These are phyloP conservation scores for Microcebus jonahi DNA, from an alignment of 2,113 vertebrate genomes.

Conservation along the genomic window DNA sequence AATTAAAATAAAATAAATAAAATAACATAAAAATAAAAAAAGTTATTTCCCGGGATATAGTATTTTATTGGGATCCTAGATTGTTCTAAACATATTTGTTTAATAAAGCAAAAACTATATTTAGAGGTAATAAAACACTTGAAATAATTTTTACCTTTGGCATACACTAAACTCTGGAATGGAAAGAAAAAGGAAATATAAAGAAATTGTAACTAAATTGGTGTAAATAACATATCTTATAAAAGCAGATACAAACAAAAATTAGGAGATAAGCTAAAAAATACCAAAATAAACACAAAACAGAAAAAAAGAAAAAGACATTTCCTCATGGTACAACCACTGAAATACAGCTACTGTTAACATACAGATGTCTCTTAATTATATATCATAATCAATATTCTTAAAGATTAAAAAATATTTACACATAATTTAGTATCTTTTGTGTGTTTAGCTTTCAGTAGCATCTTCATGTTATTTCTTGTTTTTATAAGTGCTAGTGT, in stretches of 20 bases:
- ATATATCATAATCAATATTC: background rate
- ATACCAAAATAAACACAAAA: background rate
- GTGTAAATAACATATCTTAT: background rate
- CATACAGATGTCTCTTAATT: background rate
- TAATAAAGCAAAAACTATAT: background rate
- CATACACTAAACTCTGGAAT: background rate
- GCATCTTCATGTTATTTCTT: background rate
- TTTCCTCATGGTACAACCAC: background rate
- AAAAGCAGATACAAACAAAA: background rate
- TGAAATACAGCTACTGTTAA: background rate
- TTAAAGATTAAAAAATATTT: background rate
- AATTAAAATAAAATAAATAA: background rate
- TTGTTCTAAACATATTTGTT: background rate
- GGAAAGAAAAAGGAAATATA: background rate
- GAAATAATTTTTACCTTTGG: background rate
- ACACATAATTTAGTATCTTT: background rate
- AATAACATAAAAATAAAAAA: background rate
- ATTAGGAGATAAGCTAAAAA: background rate
- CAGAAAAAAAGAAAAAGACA: background rate
- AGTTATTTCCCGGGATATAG: background rate
- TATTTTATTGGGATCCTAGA: background rate
- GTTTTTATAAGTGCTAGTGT: background rate
- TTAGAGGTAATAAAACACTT: background rate
- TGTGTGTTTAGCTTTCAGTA: background rate
- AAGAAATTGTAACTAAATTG: background rate